Evolutionary conservation across 2,113 vertebrate genomes (phyloP), one percentile per base, ranked within the genome.

Genomic region (Condylura cristata): DNA sequence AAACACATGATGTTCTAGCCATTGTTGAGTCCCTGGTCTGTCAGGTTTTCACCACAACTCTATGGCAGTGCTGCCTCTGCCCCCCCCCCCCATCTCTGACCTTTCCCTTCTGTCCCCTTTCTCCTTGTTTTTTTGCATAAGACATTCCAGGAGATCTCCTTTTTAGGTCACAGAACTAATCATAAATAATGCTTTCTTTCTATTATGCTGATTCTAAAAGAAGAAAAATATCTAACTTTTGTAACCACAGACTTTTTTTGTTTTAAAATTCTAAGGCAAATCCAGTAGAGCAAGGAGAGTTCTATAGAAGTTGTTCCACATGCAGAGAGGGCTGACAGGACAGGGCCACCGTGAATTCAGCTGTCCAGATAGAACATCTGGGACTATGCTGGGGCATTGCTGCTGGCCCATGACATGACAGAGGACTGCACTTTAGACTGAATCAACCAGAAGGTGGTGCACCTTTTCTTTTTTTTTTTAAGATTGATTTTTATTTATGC

Each of bases 361-460:
- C 30, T 48, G 24, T 17, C 7, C 51, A 61, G 26, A 37, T 0
- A 1, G 6, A 3, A 3, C 13, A 9, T 18, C 4, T 65, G n/a
- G 14, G 5, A 4, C 34, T 26, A 18, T 5, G 0, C 3, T 1
- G 41, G 32, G 44, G 2, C 8, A 6, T 0, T 3, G 28, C n/a
- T 76, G 17, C 28, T 80, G 53, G 10, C 7, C 51, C 2, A 30
- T 6, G 30, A 24, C 0, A 7, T 7, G 32, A 51, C 32, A 61
- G 41, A 70, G 28, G 9, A 3, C 53, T 48, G 53, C 46, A 16
- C 1, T 32, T 85, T 72, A 44, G 41, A 66, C 48, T 12, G n/a
- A 82, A 53, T 3, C 63, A 87, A 8, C 46, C 46, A 17, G 14
- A 61, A 95, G 9, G 6, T 13, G 16, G 34, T 1, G 4, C 12